phyloP scores from a whole-genome alignment of 1,140 invertebrate species.

The Solenopsis fugax region DNA sequence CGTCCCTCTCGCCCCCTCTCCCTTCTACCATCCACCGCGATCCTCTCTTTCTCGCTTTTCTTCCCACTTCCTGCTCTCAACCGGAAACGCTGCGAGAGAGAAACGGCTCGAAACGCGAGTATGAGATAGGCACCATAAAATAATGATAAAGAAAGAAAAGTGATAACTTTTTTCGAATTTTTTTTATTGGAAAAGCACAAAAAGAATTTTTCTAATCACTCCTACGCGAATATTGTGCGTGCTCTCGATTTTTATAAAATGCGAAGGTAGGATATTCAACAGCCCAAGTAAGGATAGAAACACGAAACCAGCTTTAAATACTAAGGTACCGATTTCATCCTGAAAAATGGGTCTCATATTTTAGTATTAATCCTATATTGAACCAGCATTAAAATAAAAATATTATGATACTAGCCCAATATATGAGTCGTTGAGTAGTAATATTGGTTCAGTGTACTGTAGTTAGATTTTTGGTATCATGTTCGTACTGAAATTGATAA shows the following conservation, averaged over 20 bases:
- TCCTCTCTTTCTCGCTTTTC: conserved; percentile 56
- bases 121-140: conserved; percentile 34
- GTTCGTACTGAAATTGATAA: too few relatives aligned
- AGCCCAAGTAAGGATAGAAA: too few relatives aligned
- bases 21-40: not conserved
- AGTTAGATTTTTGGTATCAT: too few relatives aligned
- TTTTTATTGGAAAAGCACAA: not conserved
- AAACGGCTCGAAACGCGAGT: conserved; percentile 33
- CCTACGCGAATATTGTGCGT: not conserved
- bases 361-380: too few relatives aligned
- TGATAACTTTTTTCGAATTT: conserved; percentile 14
- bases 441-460: too few relatives aligned
- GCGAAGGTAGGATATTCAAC: not conserved
- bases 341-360: too few relatives aligned
- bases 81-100: conserved; percentile 30
- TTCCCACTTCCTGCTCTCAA: conserved; percentile 47
- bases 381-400: too few relatives aligned
- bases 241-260: not conserved
- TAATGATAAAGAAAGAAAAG: conserved; percentile 24
- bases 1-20: not conserved
- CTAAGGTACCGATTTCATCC: too few relatives aligned
- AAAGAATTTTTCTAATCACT: not conserved
- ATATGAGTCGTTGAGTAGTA: too few relatives aligned
- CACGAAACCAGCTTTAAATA: too few relatives aligned
- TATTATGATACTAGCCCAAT: too few relatives aligned